A percentile compares a stretch with the other conserved stretches of the same genome.
Evolutionary conservation across 1,140 invertebrate species (phyloP).

Genomic region (Dreissena rostriformis): DNA sequence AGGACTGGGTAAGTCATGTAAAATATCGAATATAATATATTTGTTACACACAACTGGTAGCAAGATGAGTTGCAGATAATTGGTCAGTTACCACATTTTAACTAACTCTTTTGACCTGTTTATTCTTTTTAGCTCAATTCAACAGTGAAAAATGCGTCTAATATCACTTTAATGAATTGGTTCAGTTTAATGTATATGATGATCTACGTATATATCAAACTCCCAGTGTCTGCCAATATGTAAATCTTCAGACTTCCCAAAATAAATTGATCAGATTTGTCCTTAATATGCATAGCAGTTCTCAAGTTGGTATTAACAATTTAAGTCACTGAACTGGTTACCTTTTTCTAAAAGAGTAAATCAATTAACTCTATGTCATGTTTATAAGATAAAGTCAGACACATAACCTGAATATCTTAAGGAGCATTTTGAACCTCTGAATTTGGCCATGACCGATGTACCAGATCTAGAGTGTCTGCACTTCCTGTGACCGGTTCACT

Average conservation of each 20-base stretch:
- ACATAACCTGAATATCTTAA: conserved; percentile 5
- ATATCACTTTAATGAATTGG: too few species aligned
- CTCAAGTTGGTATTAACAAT: conserved; percentile 11
- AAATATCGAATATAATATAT: too few species aligned
- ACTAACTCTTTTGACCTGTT: too few species aligned
- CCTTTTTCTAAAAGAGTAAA: conserved; percentile 9
- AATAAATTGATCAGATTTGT: conserved; percentile 21
- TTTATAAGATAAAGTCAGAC: conserved; percentile 29
- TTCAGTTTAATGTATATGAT: too few species aligned
- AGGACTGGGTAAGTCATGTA: too few species aligned
- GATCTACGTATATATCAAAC: too few species aligned
- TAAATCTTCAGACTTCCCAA: conserved; percentile 22
- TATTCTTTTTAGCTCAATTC: too few species aligned
- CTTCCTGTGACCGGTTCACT: background rate
- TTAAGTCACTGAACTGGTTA: conserved; percentile 16
- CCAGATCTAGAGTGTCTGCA: conserved; percentile 17
- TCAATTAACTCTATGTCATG: conserved; percentile 20
- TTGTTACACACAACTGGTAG: too few species aligned
- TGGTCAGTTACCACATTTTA: too few species aligned
- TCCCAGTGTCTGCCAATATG: too few species aligned
- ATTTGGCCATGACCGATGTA: conserved; percentile 4
- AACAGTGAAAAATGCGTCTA: too few species aligned
- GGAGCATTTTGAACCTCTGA: conserved; percentile 16
- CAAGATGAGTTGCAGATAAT: too few species aligned
- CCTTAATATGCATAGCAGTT: background rate